Conservation (phyloP, 2,888 invertebrate species). For the Trichacis sp. region DNA sequence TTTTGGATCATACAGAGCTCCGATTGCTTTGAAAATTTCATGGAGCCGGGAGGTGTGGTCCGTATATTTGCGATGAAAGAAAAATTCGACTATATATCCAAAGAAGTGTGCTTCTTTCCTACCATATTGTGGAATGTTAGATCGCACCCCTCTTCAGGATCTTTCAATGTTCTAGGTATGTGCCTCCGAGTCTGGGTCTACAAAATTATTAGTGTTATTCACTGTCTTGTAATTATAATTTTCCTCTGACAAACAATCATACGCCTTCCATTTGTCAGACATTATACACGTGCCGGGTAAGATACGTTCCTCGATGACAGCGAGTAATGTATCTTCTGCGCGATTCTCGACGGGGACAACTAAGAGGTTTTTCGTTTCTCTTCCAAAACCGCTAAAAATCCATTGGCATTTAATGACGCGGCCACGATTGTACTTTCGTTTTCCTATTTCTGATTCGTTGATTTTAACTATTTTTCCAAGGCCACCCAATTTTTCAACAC, state of each 20-base stretch:
- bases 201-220: constrained; percentile 10
- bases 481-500: neutral
- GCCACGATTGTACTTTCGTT: constrained; percentile 37
- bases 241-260: constrained; percentile 41
- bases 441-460: constrained; percentile 31
- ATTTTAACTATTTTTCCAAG: constrained; percentile 36
- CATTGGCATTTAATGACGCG: constrained; percentile 28
- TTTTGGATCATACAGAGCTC: no score
- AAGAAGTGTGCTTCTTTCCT: neutral
- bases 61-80: constrained; percentile 4
- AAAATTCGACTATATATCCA: constrained; percentile 10
- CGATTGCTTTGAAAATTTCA: no score
- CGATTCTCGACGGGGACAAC: constrained; percentile 27
- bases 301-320: constrained; percentile 41
- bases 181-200: neutral
- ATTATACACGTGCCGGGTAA: constrained; percentile 45
- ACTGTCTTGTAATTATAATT: constrained; percentile 36
- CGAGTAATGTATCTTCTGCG: constrained; percentile 28
- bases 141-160: neutral
- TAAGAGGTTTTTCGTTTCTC: constrained; percentile 18
- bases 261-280: constrained; percentile 50
- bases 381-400: constrained; percentile 32
- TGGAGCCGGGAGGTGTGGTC: no score
- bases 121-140: constrained; percentile 1
- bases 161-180: neutral